Conservation (phyloP, 2,113 vertebrate genomes). For the Trichomycterus rosablanca region DNA sequence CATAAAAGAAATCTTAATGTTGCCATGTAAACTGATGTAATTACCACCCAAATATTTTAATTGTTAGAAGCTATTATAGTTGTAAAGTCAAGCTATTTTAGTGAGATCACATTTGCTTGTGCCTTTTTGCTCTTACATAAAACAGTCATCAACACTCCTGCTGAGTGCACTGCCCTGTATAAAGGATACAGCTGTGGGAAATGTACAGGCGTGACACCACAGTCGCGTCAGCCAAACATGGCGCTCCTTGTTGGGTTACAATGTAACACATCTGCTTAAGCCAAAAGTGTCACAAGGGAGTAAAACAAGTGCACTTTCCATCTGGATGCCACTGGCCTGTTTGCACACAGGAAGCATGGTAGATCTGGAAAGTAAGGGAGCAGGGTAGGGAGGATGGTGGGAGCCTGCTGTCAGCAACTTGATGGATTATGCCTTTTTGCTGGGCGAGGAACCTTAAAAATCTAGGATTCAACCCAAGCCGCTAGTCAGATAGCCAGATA, state of each 20-base stretch:
- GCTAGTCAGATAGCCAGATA: too few relatives aligned
- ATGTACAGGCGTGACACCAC: not conserved
- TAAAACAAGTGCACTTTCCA: not conserved
- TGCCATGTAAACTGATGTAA: not conserved
- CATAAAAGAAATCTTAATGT: not conserved
- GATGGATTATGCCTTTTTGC: too few relatives aligned
- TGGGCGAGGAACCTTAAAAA: too few relatives aligned
- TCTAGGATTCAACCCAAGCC: too few relatives aligned
- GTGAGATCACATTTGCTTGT: too few relatives aligned
- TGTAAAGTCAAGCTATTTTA: too few relatives aligned
- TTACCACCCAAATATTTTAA: too few relatives aligned
- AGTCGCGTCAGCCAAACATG: not conserved
- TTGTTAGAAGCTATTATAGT: too few relatives aligned
- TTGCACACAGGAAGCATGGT: not conserved
- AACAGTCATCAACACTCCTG: not conserved
- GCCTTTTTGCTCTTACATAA: not conserved
- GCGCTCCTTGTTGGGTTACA: not conserved
- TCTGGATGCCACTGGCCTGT: not conserved
- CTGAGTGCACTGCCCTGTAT: too few relatives aligned
- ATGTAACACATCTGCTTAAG: not conserved
- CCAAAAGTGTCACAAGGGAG: not conserved
- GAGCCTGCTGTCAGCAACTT: conserved; percentile 1
- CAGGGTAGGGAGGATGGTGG: not conserved
- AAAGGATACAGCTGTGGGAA: not conserved
- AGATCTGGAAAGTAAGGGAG: not conserved